Conservation (phyloP, 2,888 invertebrate species). For the Lycaena phlaeas region DNA sequence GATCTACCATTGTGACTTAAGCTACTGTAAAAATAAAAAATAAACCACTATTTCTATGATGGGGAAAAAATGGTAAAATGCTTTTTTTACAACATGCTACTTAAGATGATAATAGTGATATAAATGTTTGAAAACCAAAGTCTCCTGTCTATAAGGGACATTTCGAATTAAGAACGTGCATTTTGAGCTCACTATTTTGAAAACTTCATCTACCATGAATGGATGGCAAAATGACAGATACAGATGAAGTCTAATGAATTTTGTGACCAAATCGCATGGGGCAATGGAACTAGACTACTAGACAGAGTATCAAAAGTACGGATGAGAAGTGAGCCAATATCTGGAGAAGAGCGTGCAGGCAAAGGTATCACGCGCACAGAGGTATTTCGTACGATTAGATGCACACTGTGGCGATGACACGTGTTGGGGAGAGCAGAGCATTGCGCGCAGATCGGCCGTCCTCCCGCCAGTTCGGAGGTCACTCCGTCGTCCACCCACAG, state of each 20-base stretch:
- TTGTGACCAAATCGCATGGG: neutral
- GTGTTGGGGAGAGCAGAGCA: constrained; percentile 32
- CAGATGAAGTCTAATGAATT: neutral
- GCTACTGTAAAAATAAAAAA: neutral
- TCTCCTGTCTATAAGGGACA: neutral
- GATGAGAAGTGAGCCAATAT: constrained; percentile 14
- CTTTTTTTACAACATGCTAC: neutral
- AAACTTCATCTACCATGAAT: neutral
- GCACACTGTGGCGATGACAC: constrained; percentile 56
- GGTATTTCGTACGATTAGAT: constrained; percentile 39
- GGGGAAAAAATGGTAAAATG: neutral
- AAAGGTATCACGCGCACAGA: constrained; percentile 32
- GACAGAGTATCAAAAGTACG: neutral
- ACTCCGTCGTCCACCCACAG: constrained; percentile 72
- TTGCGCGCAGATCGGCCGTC: constrained; percentile 31
- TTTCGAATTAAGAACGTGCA: neutral
- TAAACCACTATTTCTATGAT: neutral
- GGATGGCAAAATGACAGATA: neutral
- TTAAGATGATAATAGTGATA: neutral
- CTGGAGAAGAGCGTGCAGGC: constrained; percentile 20
- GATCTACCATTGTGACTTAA: no score
- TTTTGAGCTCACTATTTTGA: neutral
- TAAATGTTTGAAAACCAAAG: neutral
- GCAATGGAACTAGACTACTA: neutral
- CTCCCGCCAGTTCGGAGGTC: constrained; percentile 31